Percentiles rank a stretch among this genome's conserved stretches.
Conservation (phyloP, 2,888 invertebrate genomes). For the Cabera pusaria region DNA sequence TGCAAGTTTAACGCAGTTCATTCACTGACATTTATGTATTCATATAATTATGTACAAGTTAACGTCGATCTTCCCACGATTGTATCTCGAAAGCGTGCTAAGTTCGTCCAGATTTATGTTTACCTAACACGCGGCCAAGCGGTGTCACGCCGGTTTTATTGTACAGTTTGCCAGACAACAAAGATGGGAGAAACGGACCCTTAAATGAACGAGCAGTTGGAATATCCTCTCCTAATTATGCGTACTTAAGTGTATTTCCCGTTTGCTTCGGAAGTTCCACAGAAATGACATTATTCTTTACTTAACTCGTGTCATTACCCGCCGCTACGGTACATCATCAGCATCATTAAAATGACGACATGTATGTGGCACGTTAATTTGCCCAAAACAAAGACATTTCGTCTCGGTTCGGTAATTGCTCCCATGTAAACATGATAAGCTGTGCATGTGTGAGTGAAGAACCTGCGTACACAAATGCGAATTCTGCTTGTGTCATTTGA, state of each 20-base stretch:
- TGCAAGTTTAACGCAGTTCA: conserved; percentile 52
- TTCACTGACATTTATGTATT: conserved; percentile 64
- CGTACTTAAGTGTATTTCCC: conserved; percentile 7
- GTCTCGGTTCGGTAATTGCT: conserved; percentile 49
- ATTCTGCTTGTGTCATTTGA: conserved; percentile 40
- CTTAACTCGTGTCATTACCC: conserved; percentile 29
- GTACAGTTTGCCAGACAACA: conserved; percentile 26
- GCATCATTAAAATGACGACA: conserved; percentile 36
- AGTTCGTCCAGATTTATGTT: conserved; percentile 63
- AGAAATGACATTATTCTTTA: conserved; percentile 20
- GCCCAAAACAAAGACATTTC: conserved; percentile 46
- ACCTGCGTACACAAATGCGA: conserved; percentile 50
- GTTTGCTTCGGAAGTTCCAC: conserved; percentile 3
- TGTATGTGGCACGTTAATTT: conserved; percentile 37
- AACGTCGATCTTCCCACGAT: conserved; percentile 73
- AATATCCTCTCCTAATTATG: conserved; percentile 2
- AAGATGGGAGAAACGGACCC: conserved; percentile 13
- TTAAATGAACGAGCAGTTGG: conserved; percentile 2
- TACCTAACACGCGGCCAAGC: conserved; percentile 41
- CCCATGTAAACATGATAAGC: conserved; percentile 38
- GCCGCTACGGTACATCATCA: conserved; percentile 23
- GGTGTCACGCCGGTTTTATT: conserved; percentile 35
- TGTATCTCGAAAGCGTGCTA: conserved; percentile 57
- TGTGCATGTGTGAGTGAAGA: conserved; percentile 8
- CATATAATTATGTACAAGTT: conserved; percentile 66